Evolutionary conservation across 2,888 invertebrate species (phyloP).

Genomic region (Volucella inanis): DNA sequence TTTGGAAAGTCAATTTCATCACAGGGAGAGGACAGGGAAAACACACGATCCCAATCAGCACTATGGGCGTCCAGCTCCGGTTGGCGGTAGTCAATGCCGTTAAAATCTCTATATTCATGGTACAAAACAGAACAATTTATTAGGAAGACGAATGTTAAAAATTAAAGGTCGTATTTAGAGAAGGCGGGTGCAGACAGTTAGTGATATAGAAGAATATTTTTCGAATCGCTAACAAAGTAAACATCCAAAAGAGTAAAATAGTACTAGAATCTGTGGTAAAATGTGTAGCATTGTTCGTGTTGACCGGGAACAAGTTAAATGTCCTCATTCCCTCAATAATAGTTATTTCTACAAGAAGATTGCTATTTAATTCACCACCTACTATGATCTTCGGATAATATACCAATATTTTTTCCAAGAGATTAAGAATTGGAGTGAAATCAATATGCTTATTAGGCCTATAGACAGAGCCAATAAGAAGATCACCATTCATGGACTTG

Average conservation of each 20-base stretch:
- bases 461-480: background rate
- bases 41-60: background rate
- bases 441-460: background rate
- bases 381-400: background rate
- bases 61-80: background rate
- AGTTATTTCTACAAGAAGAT: too few species aligned
- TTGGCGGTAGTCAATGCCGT: background rate
- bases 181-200: too few species aligned
- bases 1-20: conserved; percentile 3
- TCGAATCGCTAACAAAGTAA: background rate
- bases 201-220: too few species aligned
- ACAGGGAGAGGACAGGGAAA: background rate
- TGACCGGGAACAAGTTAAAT: too few species aligned
- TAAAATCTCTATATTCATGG: conserved; percentile 2
- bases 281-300: too few species aligned
- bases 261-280: background rate
- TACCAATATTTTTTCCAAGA: background rate
- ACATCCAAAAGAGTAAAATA: background rate
- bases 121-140: background rate
- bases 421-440: too few species aligned
- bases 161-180: background rate
- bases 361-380: too few species aligned
- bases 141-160: background rate
- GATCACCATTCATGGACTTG: background rate
- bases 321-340: too few species aligned